Evolutionary conservation across 1,140 invertebrate genomes (phyloP).

Genomic region (Saccostrea glomerata): DNA sequence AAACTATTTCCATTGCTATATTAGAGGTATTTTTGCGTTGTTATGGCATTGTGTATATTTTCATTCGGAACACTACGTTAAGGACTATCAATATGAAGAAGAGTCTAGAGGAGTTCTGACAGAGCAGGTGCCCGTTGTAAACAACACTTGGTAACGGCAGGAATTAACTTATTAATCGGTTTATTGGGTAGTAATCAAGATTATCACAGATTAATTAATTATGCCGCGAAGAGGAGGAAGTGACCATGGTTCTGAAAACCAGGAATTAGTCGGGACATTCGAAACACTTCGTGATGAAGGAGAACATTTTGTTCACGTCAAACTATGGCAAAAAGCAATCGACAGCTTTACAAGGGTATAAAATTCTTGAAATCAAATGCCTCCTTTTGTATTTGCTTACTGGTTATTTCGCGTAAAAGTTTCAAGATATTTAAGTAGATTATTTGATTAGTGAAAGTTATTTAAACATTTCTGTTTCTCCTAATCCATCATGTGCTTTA

Average conservation of each 20-base stretch:
- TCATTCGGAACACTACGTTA: background rate
- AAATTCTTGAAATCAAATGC: too few relatives aligned
- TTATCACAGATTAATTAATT: conserved; percentile 20
- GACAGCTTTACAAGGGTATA: conserved; percentile 77
- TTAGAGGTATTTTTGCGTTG: background rate
- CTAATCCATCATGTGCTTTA: background rate
- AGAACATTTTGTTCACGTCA: conserved; percentile 74
- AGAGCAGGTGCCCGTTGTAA: conserved; percentile 33
- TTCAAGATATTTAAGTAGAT: background rate
- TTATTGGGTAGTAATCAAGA: conserved; percentile 40
- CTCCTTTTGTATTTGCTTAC: background rate
- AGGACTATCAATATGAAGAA: background rate
- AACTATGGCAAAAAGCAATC: conserved; percentile 75
- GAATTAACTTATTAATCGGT: conserved; percentile 1
- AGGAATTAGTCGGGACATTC: conserved; percentile 66
- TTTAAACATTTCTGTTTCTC: background rate
- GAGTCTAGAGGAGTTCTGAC: background rate
- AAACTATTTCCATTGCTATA: background rate
- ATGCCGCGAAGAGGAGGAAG: conserved; percentile 55
- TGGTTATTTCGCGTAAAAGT: background rate
- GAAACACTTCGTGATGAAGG: conserved; percentile 75
- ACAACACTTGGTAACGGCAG: conserved; percentile 27
- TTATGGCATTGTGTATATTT: background rate
- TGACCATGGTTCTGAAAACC: conserved; percentile 71
- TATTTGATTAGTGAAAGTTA: background rate